Evolutionary conservation across 23 tunicate genomes (phyloP).

Genomic region (Trididemnum miniatum): DNA sequence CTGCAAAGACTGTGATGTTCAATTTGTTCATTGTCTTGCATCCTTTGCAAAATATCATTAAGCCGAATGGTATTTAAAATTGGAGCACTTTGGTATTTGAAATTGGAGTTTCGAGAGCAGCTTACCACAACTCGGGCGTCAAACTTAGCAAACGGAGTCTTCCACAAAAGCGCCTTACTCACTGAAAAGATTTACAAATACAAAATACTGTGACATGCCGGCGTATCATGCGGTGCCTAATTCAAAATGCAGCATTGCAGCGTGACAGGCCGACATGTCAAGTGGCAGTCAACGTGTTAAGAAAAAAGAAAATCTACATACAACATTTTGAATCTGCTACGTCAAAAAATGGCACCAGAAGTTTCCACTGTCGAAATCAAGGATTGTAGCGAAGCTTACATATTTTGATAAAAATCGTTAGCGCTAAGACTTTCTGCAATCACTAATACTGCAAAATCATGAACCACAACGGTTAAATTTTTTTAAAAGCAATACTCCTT

Average conservation of each 20-base stretch:
- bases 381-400: too few species aligned
- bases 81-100: background rate
- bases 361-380: too few species aligned
- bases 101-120: background rate
- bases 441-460: too few species aligned
- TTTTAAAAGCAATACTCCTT: too few species aligned
- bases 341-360: too few species aligned
- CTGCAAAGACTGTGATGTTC: background rate
- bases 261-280: background rate
- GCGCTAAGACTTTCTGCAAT: too few species aligned
- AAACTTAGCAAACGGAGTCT: background rate
- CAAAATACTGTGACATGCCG: background rate
- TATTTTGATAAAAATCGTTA: too few species aligned
- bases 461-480: too few species aligned
- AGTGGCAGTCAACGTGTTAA: constrained; percentile 6
- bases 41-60: background rate
- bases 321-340: too few species aligned
- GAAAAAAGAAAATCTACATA: too few species aligned
- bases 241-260: background rate
- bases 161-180: background rate
- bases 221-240: background rate
- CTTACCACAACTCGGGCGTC: background rate
- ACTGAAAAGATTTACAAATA: background rate
- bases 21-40: background rate
- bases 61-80: background rate